Conservation (phyloP, 2,113 vertebrate genomes). For the Arizona elegans region DNA sequence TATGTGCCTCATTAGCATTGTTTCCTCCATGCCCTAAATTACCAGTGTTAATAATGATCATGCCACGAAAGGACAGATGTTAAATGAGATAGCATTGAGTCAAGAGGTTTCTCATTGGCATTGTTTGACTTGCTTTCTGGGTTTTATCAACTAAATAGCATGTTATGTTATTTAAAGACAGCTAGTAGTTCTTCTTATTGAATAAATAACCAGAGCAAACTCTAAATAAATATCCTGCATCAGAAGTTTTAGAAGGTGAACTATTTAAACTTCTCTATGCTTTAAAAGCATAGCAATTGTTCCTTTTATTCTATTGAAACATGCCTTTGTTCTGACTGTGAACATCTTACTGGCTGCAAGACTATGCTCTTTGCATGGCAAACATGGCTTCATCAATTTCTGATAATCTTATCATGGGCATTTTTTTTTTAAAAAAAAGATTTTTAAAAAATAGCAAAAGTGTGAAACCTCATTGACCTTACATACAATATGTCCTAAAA, state of each 20-base stretch:
- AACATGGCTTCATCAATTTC: not conserved
- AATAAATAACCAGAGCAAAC: not conserved
- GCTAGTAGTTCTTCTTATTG: not conserved
- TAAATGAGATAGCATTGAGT: conserved; percentile 2
- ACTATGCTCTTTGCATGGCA: not conserved
- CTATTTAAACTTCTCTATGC: fast-evolving
- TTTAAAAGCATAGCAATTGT: not conserved
- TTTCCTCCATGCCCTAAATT: conserved; percentile 5
- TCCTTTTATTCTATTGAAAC: fast-evolving
- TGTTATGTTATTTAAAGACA: not conserved
- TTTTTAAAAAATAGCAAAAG: not conserved
- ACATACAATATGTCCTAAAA: not conserved
- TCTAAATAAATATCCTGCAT: not conserved
- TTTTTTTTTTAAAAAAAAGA: not conserved
- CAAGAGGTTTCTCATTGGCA: not conserved
- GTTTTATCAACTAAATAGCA: not conserved
- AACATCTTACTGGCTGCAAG: not conserved
- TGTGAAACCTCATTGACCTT: not conserved
- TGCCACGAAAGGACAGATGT: not conserved
- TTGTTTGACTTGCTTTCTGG: not conserved
- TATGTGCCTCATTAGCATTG: not conserved
- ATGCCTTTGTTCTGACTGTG: not conserved
- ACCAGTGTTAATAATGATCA: not conserved
- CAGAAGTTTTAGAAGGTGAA: not conserved
- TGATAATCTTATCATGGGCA: not conserved